Conservation (phyloP, 2,888 invertebrate genomes). For the Chrysina gloriosa region DNA sequence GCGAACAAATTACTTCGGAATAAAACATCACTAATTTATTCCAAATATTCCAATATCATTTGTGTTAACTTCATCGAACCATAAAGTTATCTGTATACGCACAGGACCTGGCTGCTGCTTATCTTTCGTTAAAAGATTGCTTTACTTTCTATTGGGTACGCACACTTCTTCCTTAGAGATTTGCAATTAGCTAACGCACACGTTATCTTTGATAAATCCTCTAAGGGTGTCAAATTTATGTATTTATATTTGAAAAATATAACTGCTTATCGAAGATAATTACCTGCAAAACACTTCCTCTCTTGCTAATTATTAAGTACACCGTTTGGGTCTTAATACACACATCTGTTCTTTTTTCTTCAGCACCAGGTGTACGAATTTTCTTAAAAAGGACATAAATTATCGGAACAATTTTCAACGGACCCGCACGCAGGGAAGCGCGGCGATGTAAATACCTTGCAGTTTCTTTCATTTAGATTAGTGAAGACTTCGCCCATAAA, state of each 20-base stretch:
- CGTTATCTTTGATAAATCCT: too few species aligned
- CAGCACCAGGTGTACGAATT: background rate
- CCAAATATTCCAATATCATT: background rate
- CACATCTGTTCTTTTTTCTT: background rate
- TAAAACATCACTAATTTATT: background rate
- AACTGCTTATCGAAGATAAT: too few species aligned
- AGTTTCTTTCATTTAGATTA: conserved; percentile 33
- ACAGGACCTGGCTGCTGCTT: background rate
- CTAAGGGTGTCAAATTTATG: too few species aligned
- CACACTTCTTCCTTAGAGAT: background rate
- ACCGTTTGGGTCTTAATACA: background rate
- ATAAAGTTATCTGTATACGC: conserved; percentile 7
- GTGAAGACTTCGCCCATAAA: conserved; percentile 37
- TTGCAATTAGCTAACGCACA: too few species aligned
- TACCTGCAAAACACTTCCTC: too few species aligned
- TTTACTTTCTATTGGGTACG: background rate
- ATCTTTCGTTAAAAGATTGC: conserved; percentile 6
- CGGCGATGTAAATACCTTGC: conserved; percentile 25
- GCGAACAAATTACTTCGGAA: too few species aligned
- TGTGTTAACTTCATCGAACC: background rate
- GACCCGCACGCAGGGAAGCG: background rate
- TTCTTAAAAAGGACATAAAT: background rate
- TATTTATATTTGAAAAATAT: too few species aligned
- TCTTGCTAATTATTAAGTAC: background rate
- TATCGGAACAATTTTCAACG: conserved; percentile 2